phyloP scores from a whole-genome alignment of 2,797 vertebrate genomes.

The Molossus molossus region DNA sequence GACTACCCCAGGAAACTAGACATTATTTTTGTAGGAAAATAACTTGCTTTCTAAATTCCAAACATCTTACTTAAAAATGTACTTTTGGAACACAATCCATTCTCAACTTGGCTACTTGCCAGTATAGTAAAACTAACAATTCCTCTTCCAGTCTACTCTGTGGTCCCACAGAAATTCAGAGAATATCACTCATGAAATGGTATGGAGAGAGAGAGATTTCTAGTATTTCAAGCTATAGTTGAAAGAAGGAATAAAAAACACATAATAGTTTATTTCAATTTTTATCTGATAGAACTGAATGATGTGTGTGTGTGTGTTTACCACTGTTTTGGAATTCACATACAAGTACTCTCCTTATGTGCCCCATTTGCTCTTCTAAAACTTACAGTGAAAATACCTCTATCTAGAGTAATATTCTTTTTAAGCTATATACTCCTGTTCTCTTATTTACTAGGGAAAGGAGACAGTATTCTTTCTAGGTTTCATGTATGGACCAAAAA shows the following conservation, averaged over 20 bases:
- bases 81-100: slow-evolving; percentile 17
- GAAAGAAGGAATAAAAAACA: not conserved
- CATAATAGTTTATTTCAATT: slow-evolving; percentile 27
- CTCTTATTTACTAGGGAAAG: not conserved
- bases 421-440: not conserved
- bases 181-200: slow-evolving; percentile 52
- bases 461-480: not conserved
- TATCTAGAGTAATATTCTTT: not conserved
- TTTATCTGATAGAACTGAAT: slow-evolving; percentile 30
- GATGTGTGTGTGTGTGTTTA: not conserved
- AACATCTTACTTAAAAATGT: slow-evolving; percentile 48
- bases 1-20: not conserved
- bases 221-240: slow-evolving; percentile 33
- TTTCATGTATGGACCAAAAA: not conserved
- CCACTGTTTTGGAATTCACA: slow-evolving; percentile 17
- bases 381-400: slow-evolving; percentile 26
- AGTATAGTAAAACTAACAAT: slow-evolving; percentile 44
- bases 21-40: slow-evolving; percentile 62
- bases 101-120: slow-evolving; percentile 7
- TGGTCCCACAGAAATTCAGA: slow-evolving; percentile 52
- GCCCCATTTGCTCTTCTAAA: slow-evolving; percentile 19
- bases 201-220: not conserved
- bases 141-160: slow-evolving; percentile 24
- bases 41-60: slow-evolving; percentile 61
- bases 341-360: not conserved